Evolutionary conservation across 2,888 invertebrate genomes (phyloP).

Genomic region (Amphipyra berbera): DNA sequence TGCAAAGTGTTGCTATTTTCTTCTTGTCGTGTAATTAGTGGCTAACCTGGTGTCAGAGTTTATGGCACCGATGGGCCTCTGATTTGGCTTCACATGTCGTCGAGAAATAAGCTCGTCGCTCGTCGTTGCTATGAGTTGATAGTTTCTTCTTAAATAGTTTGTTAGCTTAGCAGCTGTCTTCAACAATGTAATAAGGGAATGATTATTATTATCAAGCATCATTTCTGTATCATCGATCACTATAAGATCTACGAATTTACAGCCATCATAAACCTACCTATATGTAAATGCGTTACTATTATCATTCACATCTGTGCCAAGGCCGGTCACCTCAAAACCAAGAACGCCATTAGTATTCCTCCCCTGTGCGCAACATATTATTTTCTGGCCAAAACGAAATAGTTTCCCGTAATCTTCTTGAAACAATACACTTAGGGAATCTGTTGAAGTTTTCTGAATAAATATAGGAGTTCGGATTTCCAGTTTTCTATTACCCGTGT

Average conservation of each 20-base stretch:
- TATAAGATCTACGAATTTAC: neutral
- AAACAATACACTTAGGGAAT: constrained; percentile 55
- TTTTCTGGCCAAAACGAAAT: constrained; percentile 50
- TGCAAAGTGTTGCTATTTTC: too few relatives aligned
- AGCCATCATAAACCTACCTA: neutral
- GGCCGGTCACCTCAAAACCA: constrained; percentile 21
- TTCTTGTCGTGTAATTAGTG: too few relatives aligned
- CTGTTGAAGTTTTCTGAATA: constrained; percentile 51
- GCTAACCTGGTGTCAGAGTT: too few relatives aligned
- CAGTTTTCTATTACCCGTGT: constrained; percentile 32
- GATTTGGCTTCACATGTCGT: too few relatives aligned
- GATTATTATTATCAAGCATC: neutral
- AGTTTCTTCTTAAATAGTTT: too few relatives aligned
- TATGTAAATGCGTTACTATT: constrained; percentile 17
- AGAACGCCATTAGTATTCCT: constrained; percentile 48
- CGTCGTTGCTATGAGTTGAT: too few relatives aligned
- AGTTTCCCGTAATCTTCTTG: constrained; percentile 54
- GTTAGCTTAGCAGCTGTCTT: too few relatives aligned
- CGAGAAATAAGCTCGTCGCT: too few relatives aligned
- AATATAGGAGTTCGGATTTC: constrained; percentile 27
- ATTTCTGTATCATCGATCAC: neutral
- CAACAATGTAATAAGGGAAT: too few relatives aligned
- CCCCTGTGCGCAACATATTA: constrained; percentile 47
- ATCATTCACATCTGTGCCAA: constrained; percentile 32
- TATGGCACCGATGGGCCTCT: too few relatives aligned